Evolutionary conservation across 2,888 invertebrate genomes (phyloP).

Genomic region (Metalampra italica): DNA sequence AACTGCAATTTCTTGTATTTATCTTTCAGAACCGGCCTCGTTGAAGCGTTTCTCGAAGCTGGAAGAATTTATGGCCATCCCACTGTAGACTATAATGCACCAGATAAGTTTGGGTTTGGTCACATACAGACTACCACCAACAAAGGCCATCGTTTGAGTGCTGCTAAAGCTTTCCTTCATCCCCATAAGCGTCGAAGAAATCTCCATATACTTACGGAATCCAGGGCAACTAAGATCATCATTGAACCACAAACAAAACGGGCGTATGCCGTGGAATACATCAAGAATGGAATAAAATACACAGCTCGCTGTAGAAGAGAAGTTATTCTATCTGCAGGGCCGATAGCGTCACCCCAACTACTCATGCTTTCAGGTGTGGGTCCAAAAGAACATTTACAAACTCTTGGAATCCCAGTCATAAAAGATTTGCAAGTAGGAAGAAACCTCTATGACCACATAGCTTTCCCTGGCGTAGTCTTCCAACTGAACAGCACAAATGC

Average conservation of each 20-base stretch:
- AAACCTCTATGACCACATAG: conserved; percentile 80
- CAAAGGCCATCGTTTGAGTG: conserved; percentile 82
- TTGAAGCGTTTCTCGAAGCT: conserved; percentile 79
- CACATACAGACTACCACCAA: conserved; percentile 72
- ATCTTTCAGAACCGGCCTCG: conserved; percentile 64
- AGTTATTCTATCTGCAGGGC: conserved; percentile 91
- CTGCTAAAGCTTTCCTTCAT: conserved; percentile 82
- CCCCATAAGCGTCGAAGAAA: conserved; percentile 81
- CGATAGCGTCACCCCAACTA: conserved; percentile 92
- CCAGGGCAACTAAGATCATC: conserved; percentile 58
- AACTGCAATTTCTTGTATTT: background rate
- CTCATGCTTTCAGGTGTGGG: conserved; percentile 92
- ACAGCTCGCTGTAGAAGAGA: conserved; percentile 84
- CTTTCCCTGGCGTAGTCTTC: conserved; percentile 74
- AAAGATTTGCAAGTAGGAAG: conserved; percentile 82
- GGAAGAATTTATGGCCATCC: conserved; percentile 77
- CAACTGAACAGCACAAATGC: conserved; percentile 62
- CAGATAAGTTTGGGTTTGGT: conserved; percentile 80
- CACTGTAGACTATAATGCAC: conserved; percentile 80
- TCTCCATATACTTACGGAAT: conserved; percentile 70
- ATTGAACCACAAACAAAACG: conserved; percentile 77
- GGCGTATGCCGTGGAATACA: conserved; percentile 84
- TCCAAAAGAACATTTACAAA: conserved; percentile 75
- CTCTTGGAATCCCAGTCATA: conserved; percentile 79
- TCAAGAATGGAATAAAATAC: conserved; percentile 70